These are phyloP conservation scores for Opisthocomus hoazin DNA, from an alignment of 2,113 vertebrate genomes.

Conservation along the genomic window DNA sequence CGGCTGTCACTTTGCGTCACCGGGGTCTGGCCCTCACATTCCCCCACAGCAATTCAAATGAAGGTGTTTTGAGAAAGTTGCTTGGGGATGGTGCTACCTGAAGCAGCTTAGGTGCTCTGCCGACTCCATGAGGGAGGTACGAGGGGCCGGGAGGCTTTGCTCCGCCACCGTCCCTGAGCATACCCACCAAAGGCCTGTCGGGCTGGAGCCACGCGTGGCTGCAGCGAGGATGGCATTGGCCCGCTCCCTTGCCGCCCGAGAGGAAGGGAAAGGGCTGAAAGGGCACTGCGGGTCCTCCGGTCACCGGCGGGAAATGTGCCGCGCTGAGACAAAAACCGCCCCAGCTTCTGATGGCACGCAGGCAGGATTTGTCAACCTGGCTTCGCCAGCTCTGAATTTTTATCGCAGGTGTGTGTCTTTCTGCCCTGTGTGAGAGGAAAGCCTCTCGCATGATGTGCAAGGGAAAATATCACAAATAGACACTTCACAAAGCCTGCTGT, in stretches of 20 bases:
- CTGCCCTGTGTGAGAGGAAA: neutral
- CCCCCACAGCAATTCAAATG: neutral
- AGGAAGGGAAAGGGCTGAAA: neutral
- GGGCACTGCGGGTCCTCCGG: neutral
- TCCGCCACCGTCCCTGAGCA: neutral
- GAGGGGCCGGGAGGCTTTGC: neutral
- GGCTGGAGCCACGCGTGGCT: neutral
- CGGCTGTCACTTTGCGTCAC: fast-evolving
- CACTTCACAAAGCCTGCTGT: neutral
- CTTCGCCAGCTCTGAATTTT: neutral
- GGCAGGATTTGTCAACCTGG: neutral
- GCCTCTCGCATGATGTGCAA: neutral
- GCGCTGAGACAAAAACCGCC: neutral
- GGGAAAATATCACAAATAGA: neutral
- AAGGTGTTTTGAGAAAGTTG: neutral
- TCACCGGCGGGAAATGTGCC: fast-evolving
- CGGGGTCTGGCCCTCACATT: neutral
- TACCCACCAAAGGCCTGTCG: neutral
- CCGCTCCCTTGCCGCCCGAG: neutral
- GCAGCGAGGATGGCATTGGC: neutral
- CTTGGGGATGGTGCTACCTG: neutral
- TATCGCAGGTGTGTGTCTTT: neutral
- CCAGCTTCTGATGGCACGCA: neutral
- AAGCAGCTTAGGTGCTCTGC: neutral
- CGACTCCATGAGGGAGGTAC: neutral